phyloP scores from a whole-genome alignment of 2,797 vertebrate genomes.

The Acanthurus tractus region DNA sequence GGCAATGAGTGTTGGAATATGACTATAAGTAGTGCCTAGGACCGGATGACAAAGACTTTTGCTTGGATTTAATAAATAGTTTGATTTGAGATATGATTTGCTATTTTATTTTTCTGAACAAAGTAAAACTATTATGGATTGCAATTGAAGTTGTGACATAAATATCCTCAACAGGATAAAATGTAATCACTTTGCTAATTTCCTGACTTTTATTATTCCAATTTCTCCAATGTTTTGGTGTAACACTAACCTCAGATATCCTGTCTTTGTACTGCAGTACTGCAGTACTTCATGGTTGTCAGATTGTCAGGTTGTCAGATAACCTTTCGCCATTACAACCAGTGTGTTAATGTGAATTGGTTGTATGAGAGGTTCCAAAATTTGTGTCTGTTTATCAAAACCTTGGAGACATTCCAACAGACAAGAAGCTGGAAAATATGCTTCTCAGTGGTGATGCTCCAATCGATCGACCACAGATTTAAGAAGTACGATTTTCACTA shows the following conservation, averaged over 20 bases:
- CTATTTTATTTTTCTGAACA: not conserved
- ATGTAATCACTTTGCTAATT: not conserved
- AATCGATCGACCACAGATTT: too few species aligned
- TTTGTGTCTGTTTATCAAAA: not conserved
- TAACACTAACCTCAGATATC: not conserved
- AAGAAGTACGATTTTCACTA: too few species aligned
- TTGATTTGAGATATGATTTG: not conserved
- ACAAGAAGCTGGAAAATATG: not conserved
- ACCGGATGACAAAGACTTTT: slow-evolving; percentile 23
- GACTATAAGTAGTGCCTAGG: not conserved
- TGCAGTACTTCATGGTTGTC: not conserved
- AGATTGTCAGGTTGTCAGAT: too few species aligned
- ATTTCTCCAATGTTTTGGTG: not conserved
- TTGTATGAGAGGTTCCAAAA: too few species aligned
- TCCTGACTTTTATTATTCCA: not conserved
- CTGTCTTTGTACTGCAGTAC: not conserved
- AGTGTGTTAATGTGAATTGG: not conserved
- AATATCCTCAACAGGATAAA: not conserved
- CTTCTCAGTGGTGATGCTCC: too few species aligned
- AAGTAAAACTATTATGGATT: not conserved
- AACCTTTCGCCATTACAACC: not conserved
- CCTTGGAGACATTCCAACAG: not conserved
- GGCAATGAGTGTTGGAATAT: not conserved
- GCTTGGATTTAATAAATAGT: not conserved
- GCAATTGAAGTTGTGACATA: not conserved